phyloP scores from a whole-genome alignment of 2,113 vertebrate genomes.

The Amazona vittata region DNA sequence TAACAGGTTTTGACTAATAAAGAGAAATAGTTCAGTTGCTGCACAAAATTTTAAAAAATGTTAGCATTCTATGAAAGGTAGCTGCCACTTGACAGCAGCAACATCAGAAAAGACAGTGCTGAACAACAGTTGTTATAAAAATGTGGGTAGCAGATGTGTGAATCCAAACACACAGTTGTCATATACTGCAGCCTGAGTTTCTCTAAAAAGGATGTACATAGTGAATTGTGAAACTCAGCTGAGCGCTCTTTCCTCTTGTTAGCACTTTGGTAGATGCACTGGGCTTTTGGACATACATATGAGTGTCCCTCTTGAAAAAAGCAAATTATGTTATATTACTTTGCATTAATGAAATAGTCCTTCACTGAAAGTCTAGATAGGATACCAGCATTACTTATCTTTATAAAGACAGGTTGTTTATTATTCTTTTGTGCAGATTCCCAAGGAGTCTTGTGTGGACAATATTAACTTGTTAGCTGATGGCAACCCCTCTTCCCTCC shows the following conservation, averaged over 20 bases:
- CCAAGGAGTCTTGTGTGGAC: not conserved
- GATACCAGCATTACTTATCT: not conserved
- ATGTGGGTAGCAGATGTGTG: not conserved
- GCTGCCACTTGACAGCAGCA: not conserved
- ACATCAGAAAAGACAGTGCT: not conserved
- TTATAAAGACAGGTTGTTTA: not conserved
- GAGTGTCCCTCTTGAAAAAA: not conserved
- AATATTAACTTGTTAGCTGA: not conserved
- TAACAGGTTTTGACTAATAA: constrained; percentile 53
- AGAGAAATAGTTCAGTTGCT: constrained; percentile 5
- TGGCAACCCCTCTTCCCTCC: not conserved
- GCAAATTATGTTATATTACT: not conserved
- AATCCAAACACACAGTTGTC: not conserved
- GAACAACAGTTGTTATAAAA: not conserved
- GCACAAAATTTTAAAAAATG: constrained; percentile 18
- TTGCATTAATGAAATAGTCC: not conserved
- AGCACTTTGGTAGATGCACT: not conserved
- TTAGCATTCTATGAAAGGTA: not conserved
- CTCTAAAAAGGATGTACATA: not conserved
- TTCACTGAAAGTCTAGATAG: not conserved
- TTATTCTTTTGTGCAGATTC: not conserved
- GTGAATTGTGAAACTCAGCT: not conserved
- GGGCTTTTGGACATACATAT: not conserved
- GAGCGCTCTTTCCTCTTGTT: not conserved
- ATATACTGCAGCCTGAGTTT: not conserved